Evolutionary conservation across 2,888 invertebrate genomes (phyloP).

Genomic region (Pristionchus japonicus): DNA sequence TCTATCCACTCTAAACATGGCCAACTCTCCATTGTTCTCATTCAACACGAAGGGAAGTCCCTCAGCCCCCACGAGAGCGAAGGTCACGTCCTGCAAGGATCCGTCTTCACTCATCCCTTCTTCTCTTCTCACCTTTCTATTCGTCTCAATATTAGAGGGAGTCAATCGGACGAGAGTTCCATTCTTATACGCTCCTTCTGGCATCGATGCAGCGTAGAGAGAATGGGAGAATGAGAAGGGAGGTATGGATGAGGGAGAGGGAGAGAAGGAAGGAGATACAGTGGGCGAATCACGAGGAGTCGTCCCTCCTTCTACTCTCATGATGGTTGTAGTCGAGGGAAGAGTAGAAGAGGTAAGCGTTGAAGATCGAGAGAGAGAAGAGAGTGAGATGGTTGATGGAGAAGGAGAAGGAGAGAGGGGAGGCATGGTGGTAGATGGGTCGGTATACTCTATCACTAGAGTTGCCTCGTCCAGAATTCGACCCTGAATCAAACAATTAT

Average conservation of each 20-base stretch:
- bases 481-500: not conserved
- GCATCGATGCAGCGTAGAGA: not conserved
- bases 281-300: not conserved
- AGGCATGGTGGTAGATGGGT: not conserved
- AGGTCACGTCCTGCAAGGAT: not conserved
- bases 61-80: not conserved
- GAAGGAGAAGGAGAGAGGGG: not conserved
- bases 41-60: slow-evolving; percentile 31
- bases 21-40: slow-evolving; percentile 33
- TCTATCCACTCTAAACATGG: slow-evolving; percentile 22
- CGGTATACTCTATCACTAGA: not conserved
- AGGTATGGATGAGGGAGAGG: not conserved
- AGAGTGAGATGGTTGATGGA: not conserved
- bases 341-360: not conserved
- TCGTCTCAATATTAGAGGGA: not conserved
- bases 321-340: not conserved
- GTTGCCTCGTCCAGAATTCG: slow-evolving; percentile 21
- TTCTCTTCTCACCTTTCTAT: not conserved
- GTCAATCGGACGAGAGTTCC: not conserved
- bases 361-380: not conserved
- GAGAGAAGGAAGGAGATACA: not conserved
- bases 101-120: not conserved
- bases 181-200: slow-evolving; percentile 28
- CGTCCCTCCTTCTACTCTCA: slow-evolving; percentile 8
- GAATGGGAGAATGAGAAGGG: slow-evolving; percentile 18